Evolutionary conservation across 2,797 vertebrate genomes (phyloP), one percentile per base, ranked within the genome.

Genomic region (Gymnothorax javanicus): DNA sequence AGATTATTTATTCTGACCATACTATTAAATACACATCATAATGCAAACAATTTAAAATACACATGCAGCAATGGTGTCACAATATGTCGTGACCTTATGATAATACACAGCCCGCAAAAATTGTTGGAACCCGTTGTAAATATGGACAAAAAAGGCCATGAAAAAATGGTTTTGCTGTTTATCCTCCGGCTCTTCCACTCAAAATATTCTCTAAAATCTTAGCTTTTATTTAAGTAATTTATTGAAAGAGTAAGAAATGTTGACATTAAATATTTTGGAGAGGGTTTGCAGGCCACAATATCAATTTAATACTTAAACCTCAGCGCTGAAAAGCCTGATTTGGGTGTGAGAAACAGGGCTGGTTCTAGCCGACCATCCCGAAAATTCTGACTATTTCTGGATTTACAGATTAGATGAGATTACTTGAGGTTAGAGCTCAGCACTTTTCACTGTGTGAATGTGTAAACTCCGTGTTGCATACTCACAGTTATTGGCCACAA

Each of bases 401-500:
- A 12, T 54, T n/a, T 54, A 54, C 75, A 23, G 73, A 75, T 52
- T 23, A 79, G 20, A n/a, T 67, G 50, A 79, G 12, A 75, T 43
- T 43, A 12, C 58, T 59, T 59, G 9, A 59, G 60, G 23, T 73
- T 73, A 69, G 64, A 13, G n/a, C 23, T 69, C n/a, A 33, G 2
- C 23, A 43, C 67, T 25, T 9, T 27, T 13, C 67, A 25, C 7
- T 54, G 52, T 54, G 50, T 43, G 17, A 15, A 27, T 79, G 17
- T 25, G 1, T 7, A 6, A 15, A 54, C 17, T 23, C 23, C 8
- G 7, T n/a, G 52, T 33, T n/a, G 77, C 77, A 81, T 54, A 81
- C 77, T 81, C 52, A 81, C 77, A 52, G 23, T 81, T 81, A 81
- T 81, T 81, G 56, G 77, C 77, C 2, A 81, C 77, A 56, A 52